Percentiles rank a stretch among this genome's conserved stretches.
phyloP scores from a whole-genome alignment of 1,140 invertebrate species.

The Drosophila littoralis region DNA sequence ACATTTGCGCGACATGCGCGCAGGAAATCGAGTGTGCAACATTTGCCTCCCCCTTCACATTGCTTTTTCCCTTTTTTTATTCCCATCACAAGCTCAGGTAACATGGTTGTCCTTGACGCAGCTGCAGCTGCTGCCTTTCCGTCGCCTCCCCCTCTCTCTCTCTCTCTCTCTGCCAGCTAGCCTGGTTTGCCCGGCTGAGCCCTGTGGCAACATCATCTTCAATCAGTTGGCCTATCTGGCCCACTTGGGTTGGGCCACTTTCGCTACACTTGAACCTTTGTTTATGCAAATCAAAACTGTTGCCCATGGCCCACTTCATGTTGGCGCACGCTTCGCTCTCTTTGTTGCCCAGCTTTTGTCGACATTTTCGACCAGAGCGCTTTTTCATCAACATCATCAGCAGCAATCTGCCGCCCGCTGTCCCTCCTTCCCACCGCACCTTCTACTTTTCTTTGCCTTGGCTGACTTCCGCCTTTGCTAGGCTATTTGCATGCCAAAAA shows the following conservation, averaged over 20 bases:
- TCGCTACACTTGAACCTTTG: slow-evolving; percentile 78
- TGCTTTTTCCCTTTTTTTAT: background rate
- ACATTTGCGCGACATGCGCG: slow-evolving; percentile 73
- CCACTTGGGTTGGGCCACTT: slow-evolving; percentile 70
- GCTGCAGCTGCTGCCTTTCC: slow-evolving; percentile 22
- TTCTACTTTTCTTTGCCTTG: slow-evolving; percentile 51
- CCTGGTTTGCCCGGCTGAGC: slow-evolving; percentile 10
- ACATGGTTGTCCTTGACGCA: slow-evolving; percentile 58
- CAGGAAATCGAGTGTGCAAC: slow-evolving; percentile 81
- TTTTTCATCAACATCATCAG: slow-evolving; percentile 31
- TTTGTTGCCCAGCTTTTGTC: slow-evolving; percentile 25
- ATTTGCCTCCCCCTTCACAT: slow-evolving; percentile 44
- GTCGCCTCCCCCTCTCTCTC: slow-evolving; percentile 5
- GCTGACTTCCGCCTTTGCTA: slow-evolving; percentile 63
- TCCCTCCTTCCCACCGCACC: background rate
- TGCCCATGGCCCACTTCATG: slow-evolving; percentile 72
- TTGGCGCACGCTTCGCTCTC: background rate
- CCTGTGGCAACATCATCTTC: slow-evolving; percentile 58
- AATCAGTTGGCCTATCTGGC: slow-evolving; percentile 63
- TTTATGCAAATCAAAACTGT: slow-evolving; percentile 82
- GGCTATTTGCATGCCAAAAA: slow-evolving; percentile 25
- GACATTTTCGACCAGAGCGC: slow-evolving; percentile 28
- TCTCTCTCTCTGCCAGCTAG: background rate
- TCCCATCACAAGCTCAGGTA: slow-evolving; percentile 51
- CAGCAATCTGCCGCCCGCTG: slow-evolving; percentile 26